A percentile compares a stretch with the other conserved stretches of the same genome.
Evolutionary conservation across 2,888 invertebrate species (phyloP).

Genomic region (Apeira syringaria): DNA sequence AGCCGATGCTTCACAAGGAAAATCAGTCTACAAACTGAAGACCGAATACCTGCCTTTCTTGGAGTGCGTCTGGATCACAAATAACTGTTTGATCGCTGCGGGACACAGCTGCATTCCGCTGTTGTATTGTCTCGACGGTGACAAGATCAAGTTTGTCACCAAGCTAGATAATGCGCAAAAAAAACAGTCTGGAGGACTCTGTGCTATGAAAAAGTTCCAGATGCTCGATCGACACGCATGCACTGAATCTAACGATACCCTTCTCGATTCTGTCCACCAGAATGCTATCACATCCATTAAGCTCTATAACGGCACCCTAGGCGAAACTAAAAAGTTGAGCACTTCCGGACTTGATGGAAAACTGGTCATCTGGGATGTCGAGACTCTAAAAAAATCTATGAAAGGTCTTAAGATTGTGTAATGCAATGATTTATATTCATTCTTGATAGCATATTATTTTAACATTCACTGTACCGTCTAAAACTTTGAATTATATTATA

Average conservation of each 20-base stretch:
- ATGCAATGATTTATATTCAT: no score
- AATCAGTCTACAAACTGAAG: conserved; percentile 88
- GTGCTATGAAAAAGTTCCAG: conserved; percentile 98
- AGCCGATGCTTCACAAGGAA: conserved; percentile 92
- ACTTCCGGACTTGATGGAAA: conserved; percentile 98
- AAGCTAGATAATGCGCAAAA: conserved; percentile 96
- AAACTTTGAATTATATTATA: no score
- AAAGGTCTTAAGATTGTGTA: conserved; percentile 86
- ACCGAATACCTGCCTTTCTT: conserved; percentile 97
- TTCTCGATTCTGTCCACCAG: conserved; percentile 97
- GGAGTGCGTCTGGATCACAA: conserved; percentile 95
- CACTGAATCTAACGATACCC: conserved; percentile 93
- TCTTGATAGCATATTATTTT: no score
- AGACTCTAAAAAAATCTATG: conserved; percentile 86
- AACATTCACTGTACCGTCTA: no score
- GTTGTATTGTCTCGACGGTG: conserved; percentile 89
- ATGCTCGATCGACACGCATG: conserved; percentile 96
- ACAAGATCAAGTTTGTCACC: conserved; percentile 89
- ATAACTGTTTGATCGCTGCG: conserved; percentile 93
- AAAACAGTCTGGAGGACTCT: conserved; percentile 93
- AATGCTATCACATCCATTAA: conserved; percentile 96
- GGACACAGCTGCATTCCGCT: conserved; percentile 98
- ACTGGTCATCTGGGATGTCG: conserved; percentile 97
- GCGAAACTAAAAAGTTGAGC: conserved; percentile 91
- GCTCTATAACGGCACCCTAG: conserved; percentile 89